phyloP scores from a whole-genome alignment of 2,113 vertebrate species.

The Apodemus speciosus region DNA sequence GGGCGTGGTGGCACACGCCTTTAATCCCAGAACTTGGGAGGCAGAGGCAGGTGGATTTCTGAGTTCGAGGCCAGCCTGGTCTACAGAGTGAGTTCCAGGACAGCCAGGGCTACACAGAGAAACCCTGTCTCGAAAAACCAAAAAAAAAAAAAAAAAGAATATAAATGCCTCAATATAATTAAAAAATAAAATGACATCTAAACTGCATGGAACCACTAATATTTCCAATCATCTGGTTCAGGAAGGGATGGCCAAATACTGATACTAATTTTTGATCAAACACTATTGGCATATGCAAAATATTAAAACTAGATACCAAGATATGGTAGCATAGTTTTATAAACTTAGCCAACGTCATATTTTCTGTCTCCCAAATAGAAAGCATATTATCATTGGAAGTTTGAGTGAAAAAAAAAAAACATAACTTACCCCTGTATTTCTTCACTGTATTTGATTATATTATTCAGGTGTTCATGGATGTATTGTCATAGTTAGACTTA shows the following conservation, averaged over 20 bases:
- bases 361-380: constrained; percentile 26
- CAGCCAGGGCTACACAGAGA: no score
- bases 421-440: background rate
- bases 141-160: no score
- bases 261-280: background rate
- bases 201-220: background rate
- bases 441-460: constrained; percentile 28
- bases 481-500: background rate
- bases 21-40: no score
- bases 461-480: background rate
- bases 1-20: no score
- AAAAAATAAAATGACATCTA: background rate
- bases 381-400: constrained; percentile 6
- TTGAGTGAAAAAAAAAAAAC: constrained; percentile 19
- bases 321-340: background rate
- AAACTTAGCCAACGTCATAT: background rate
- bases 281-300: background rate
- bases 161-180: background rate
- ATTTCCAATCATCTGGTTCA: background rate
- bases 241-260: background rate
- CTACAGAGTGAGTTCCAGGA: no score
- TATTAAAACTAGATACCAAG: background rate
- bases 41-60: no score
- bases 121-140: no score
- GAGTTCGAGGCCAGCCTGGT: no score